Base-by-base conservation (phyloP, 2,797 vertebrate species). In the Rhynchotus rufescens region DNA sequence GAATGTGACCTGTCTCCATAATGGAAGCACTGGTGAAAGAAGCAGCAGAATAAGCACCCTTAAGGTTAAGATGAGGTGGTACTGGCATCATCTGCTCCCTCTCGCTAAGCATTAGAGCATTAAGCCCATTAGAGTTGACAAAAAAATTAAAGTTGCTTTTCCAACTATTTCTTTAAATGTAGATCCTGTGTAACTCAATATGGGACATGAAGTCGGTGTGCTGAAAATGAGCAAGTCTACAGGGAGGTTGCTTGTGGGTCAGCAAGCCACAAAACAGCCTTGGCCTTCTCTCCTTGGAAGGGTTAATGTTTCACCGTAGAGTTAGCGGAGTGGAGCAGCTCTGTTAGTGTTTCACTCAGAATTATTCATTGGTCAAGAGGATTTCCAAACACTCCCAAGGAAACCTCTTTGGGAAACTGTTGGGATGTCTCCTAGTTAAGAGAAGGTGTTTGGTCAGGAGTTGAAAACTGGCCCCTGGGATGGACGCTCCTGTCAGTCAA, bases 351-450 rank as follows among this genome's bases (percentile, higher is more conserved):
- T 95, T 92, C 71, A 73, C 86, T 94, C 67, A 45, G 49, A 94
- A 94, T 84, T 90, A 88, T 78, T 93, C 83, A 93, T 88, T 95
- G 81, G 88, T 78, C 84, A 69, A 52, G 77, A 92, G 34, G 28
- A 34, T 74, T 89, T 94, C 67, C 85, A 86, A 61, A 38, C 32
- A 59, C 44, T 92, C 79, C 67, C 62, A 77, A 74, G 67, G 76
- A 93, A 87, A 90, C 86, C 36, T 93, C 57, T 67, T 92, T 42
- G n/a, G 80, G 69, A 92, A 91, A 82, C 30, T n/a, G 5, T 21
- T 79, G 66, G 71, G 72, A 61, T 78, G 88, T 86, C 72, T 90
- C 79, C 21, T 66, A 75, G 59, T 65, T 81, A 54, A 89, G 73
- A 67, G 45, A 19, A 80, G 38, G 40, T 73, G 4, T 90, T 80